These are phyloP conservation scores for Sminthurides bifidus DNA, from an alignment of 1,140 invertebrate genomes.

Conservation along the genomic window DNA sequence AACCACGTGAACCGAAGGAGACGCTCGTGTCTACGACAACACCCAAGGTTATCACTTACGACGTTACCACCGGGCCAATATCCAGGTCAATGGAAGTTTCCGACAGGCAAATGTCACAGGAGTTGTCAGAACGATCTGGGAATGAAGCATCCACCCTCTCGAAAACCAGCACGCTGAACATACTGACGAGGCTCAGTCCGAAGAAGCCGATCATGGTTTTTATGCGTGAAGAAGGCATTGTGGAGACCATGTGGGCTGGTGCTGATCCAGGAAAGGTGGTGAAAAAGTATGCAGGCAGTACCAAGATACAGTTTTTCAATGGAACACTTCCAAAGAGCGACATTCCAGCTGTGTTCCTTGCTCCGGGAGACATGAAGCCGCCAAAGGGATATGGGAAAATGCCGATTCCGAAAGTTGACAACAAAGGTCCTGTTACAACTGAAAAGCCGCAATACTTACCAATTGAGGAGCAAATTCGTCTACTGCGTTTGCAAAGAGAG, in stretches of 20 bases:
- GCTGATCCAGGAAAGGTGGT: slow-evolving; percentile 30
- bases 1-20: too few species aligned
- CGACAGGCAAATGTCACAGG: too few species aligned
- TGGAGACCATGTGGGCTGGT: slow-evolving; percentile 13
- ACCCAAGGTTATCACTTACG: too few species aligned
- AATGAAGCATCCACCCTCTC: not conserved
- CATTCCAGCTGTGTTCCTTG: slow-evolving; percentile 28
- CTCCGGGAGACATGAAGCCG: slow-evolving; percentile 25
- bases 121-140: too few species aligned
- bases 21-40: too few species aligned
- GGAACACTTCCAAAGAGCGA: slow-evolving; percentile 20
- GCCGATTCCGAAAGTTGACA: slow-evolving; percentile 28
- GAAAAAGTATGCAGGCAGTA: slow-evolving; percentile 30
- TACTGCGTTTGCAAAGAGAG: not conserved
- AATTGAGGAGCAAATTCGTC: slow-evolving; percentile 4
- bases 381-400: slow-evolving; percentile 31
- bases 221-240: slow-evolving; percentile 28
- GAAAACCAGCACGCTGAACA: slow-evolving; percentile 23
- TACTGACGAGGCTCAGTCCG: slow-evolving; percentile 26
- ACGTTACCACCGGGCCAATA: too few species aligned
- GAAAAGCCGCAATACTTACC: slow-evolving; percentile 1
- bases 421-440: slow-evolving; percentile 1
- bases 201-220: slow-evolving; percentile 32
- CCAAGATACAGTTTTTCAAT: slow-evolving; percentile 31
- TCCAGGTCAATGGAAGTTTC: too few species aligned